phyloP scores from a whole-genome alignment of 2,113 vertebrate genomes.

The Gambusia holbrooki region DNA sequence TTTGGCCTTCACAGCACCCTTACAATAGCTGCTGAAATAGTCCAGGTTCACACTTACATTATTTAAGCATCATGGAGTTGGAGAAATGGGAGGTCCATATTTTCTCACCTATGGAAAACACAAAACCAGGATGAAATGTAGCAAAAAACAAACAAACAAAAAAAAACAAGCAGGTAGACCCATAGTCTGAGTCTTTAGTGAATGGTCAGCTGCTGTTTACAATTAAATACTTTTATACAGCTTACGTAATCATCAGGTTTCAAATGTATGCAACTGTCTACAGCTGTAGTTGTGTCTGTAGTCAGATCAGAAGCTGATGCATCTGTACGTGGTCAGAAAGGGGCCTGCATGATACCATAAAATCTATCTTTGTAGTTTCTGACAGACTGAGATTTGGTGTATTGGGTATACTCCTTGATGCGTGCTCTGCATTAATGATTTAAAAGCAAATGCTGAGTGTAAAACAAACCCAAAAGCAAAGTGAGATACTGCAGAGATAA shows the following conservation, averaged over 20 bases:
- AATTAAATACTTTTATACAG: neutral
- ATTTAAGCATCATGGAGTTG: no score
- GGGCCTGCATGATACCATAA: neutral
- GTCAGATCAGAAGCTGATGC: neutral
- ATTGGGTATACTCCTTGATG: neutral
- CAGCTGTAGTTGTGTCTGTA: neutral
- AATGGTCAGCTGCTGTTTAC: neutral
- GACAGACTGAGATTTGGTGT: neutral
- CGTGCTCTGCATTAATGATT: slow-evolving; percentile 15
- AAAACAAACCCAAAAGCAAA: neutral
- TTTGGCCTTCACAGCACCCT: no score
- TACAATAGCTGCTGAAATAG: no score
- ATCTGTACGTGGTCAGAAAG: neutral
- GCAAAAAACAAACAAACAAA: no score
- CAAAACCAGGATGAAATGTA: neutral
- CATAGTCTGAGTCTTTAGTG: neutral
- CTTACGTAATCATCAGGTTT: neutral
- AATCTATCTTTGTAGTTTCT: neutral
- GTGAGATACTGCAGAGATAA: neutral
- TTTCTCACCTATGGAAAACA: no score
- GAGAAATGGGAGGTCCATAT: no score
- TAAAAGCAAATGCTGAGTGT: neutral
- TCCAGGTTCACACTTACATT: no score
- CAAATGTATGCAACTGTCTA: neutral
- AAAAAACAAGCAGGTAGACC: neutral